A percentile compares a stretch with the other conserved stretches of the same genome.
Evolutionary conservation across 2,888 invertebrate genomes (phyloP).

Genomic region (Pseudoips prasinana): DNA sequence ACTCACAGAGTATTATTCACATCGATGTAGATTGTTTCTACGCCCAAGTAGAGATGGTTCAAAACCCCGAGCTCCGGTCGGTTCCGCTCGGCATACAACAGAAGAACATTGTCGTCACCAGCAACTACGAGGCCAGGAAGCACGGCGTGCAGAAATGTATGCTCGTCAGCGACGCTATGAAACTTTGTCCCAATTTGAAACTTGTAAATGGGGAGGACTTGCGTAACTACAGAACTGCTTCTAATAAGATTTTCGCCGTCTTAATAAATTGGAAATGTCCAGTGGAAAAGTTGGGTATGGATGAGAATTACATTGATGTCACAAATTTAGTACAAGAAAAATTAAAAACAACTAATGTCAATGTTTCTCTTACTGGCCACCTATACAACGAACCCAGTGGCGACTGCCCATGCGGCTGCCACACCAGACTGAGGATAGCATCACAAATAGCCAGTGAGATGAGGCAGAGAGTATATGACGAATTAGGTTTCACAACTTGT

Average conservation of each 20-base stretch:
- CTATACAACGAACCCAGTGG: conserved; percentile 79
- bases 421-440: conserved; percentile 85
- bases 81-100: conserved; percentile 91
- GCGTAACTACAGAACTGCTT: conserved; percentile 89
- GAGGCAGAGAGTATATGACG: conserved; percentile 84
- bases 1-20: conserved; percentile 88
- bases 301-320: conserved; percentile 93
- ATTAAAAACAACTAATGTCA: conserved; percentile 60
- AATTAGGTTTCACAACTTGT: conserved; percentile 89
- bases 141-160: conserved; percentile 90
- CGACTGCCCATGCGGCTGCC: conserved; percentile 89
- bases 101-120: conserved; percentile 91
- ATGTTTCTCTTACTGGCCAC: conserved; percentile 77
- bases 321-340: conserved; percentile 84
- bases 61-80: conserved; percentile 84
- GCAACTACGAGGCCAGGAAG: conserved; percentile 90
- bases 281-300: conserved; percentile 91
- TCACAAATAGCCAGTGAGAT: conserved; percentile 90
- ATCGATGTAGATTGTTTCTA: conserved; percentile 93
- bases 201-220: conserved; percentile 92
- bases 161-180: conserved; percentile 87
- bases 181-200: conserved; percentile 87
- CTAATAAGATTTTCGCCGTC: conserved; percentile 87
- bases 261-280: conserved; percentile 87
- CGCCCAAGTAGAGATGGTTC: conserved; percentile 92